Base-by-base conservation (phyloP, 2,797 vertebrate species). In the Sebastes taczanowskii region DNA sequence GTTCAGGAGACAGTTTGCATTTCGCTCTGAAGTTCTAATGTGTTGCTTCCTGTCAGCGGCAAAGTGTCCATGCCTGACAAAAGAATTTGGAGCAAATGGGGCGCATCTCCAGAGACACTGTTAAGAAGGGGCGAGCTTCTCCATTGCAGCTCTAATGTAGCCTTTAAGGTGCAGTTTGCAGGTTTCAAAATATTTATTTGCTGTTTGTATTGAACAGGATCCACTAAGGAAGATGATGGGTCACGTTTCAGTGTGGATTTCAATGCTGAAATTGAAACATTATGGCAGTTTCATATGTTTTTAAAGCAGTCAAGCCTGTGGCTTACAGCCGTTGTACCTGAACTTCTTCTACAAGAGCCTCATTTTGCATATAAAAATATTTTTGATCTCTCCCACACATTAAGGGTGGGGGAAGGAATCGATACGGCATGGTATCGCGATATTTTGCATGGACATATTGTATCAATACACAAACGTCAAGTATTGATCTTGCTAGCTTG, bases 81-180 rank as follows among this genome's bases (percentile, higher is more conserved):
- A 75, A 62, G 65, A 74, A 66, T 69, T 77, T 58, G 20, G 64
- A 83, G 75, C 29, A 66, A 90, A 85, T 77, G 68, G 46, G 58
- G 14, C 13, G 3, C 60, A 80, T 71, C 60, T 84, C 71, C 11
- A 67, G 72, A 78, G 73, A 78, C 69, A 1, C 32, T 11, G 53
- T 72, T n/a, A 13, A 69, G 59, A 42, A 59, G 27, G 66, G 70
- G 20, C 3, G 13, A 80, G 34, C 29, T n/a, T 56, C 55, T 49
- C 35, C 53, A 16, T 29, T 59, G 23, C 62, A 13, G 30, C 61
- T 71, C 58, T 66, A 35, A 69, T 55, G 58, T 42, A 52, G 25
- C 59, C 64, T 65, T 66, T 20, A 38, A 27, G 63, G 55, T 49
- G 25, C 11, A 30, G 65, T 82, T 73, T 65, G 14, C n/a, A 58